A percentile compares a stretch with the other conserved stretches of the same genome.
These are phyloP conservation scores for Nerophis ophidion DNA, from an alignment of 2,113 vertebrate species.

Conservation along the genomic window DNA sequence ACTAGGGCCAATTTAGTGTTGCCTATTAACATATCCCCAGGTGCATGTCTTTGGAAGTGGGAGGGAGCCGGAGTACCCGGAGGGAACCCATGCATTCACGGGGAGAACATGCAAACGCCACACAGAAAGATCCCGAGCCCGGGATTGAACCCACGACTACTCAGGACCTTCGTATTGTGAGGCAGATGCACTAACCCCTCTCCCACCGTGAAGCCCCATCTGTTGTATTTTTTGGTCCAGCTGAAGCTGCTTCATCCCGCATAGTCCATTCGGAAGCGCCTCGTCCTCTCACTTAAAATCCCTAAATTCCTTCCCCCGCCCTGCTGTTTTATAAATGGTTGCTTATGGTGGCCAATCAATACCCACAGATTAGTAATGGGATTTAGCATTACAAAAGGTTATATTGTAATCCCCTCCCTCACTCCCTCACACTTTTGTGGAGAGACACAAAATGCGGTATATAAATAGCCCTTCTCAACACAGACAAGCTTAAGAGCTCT, in stretches of 20 bases:
- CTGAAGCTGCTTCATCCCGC: constrained; percentile 34
- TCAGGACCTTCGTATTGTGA: too few species aligned
- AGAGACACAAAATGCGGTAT: constrained; percentile 40
- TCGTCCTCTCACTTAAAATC: constrained; percentile 28
- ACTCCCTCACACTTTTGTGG: constrained; percentile 35
- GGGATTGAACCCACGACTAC: too few species aligned
- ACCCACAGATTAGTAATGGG: constrained; percentile 64
- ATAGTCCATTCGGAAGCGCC: constrained; percentile 48
- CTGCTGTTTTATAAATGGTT: constrained; percentile 48
- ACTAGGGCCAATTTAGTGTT: too few species aligned
- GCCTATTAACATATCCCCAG: too few species aligned
- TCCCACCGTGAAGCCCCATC: too few species aligned
- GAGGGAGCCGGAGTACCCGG: too few species aligned
- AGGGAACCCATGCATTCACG: too few species aligned
- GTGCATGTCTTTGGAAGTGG: too few species aligned
- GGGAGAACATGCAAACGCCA: too few species aligned
- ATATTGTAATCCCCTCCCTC: constrained; percentile 58
- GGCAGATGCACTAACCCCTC: too few species aligned
- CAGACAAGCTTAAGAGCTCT: constrained; percentile 29
- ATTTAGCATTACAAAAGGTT: constrained; percentile 69
- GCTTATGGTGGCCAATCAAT: constrained; percentile 69
- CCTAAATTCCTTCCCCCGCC: constrained; percentile 28
- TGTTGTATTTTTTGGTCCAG: constrained; percentile 15
- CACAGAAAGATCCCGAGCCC: too few species aligned
- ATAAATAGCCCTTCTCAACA: constrained; percentile 52